Percentiles rank a stretch among this genome's conserved stretches.
Conservation (phyloP, 2,888 invertebrate genomes). For the Hypomecis punctinalis region DNA sequence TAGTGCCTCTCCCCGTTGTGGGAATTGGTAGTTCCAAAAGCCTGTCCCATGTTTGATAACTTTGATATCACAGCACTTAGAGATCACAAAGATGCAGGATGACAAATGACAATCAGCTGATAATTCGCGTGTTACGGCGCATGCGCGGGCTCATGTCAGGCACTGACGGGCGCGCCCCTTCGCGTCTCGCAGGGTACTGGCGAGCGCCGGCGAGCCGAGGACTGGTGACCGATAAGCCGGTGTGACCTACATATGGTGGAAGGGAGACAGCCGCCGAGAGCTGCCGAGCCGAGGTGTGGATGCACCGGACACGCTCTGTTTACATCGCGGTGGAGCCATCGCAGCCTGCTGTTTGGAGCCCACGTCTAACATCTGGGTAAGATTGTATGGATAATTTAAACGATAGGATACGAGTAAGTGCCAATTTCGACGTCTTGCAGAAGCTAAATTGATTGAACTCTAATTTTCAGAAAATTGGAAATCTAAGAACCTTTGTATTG, state of each 20-base stretch:
- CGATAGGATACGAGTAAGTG: not conserved
- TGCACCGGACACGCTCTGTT: slow-evolving; percentile 59
- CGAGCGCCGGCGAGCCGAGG: slow-evolving; percentile 26
- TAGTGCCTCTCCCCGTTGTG: slow-evolving; percentile 77
- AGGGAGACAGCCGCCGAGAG: slow-evolving; percentile 48
- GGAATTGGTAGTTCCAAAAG: slow-evolving; percentile 79
- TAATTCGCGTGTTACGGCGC: slow-evolving; percentile 60
- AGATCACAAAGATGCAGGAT: slow-evolving; percentile 57
- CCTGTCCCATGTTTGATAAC: slow-evolving; percentile 73
- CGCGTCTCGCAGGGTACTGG: slow-evolving; percentile 57
- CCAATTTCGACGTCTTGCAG: not conserved
- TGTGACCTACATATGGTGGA: slow-evolving; percentile 46
- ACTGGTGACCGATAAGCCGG: slow-evolving; percentile 54
- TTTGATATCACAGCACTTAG: slow-evolving; percentile 62
- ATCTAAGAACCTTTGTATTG: too few relatives aligned
- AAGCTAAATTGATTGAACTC: not conserved
- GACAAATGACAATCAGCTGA: slow-evolving; percentile 65
- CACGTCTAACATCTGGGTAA: slow-evolving; percentile 2
- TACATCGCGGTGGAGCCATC: slow-evolving; percentile 46
- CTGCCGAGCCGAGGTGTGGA: slow-evolving; percentile 29
- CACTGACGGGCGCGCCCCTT: slow-evolving; percentile 56
- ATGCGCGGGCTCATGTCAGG: slow-evolving; percentile 64
- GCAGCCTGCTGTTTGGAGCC: slow-evolving; percentile 1
- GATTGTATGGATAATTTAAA: not conserved
- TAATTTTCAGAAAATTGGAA: not conserved